These are phyloP conservation scores for Probaryconus sp. DNA, from an alignment of 1,140 invertebrate species.

Conservation along the genomic window DNA sequence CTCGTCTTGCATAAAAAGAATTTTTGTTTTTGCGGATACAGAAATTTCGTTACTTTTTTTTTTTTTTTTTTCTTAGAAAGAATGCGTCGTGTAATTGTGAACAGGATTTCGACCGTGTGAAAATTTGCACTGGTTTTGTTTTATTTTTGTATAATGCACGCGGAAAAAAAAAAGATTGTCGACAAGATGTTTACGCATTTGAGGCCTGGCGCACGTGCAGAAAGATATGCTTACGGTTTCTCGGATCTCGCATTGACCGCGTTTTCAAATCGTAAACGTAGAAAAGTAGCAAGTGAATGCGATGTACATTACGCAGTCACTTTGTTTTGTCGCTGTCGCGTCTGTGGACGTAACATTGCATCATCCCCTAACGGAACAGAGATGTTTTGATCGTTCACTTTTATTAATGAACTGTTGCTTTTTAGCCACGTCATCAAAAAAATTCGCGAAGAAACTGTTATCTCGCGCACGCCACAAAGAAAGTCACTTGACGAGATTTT, in stretches of 20 bases:
- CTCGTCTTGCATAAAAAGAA: too few relatives aligned
- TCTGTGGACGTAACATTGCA: background rate
- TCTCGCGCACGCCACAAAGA: too few relatives aligned
- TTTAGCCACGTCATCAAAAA: too few relatives aligned
- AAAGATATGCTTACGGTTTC: constrained; percentile 36
- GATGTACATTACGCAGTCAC: background rate
- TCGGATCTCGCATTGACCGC: constrained; percentile 33
- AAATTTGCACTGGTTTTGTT: background rate
- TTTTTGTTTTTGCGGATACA: too few relatives aligned
- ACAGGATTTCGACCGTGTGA: background rate
- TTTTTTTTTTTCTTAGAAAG: too few relatives aligned
- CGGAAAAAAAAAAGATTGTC: background rate
- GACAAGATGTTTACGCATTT: background rate
- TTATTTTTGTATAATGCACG: background rate
- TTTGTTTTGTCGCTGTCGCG: background rate
- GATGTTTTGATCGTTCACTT: too few relatives aligned
- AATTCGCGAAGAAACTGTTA: too few relatives aligned
- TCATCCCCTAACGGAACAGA: too few relatives aligned
- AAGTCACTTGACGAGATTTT: too few relatives aligned
- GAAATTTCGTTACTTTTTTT: too few relatives aligned
- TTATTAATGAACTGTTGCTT: too few relatives aligned
- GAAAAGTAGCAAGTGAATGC: constrained; percentile 11
- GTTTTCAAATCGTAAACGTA: constrained; percentile 29
- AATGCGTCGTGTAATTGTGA: too few relatives aligned
- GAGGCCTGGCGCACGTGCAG: background rate